These are phyloP conservation scores for Chesias legatella DNA, from an alignment of 2,888 invertebrate species.

Conservation along the genomic window DNA sequence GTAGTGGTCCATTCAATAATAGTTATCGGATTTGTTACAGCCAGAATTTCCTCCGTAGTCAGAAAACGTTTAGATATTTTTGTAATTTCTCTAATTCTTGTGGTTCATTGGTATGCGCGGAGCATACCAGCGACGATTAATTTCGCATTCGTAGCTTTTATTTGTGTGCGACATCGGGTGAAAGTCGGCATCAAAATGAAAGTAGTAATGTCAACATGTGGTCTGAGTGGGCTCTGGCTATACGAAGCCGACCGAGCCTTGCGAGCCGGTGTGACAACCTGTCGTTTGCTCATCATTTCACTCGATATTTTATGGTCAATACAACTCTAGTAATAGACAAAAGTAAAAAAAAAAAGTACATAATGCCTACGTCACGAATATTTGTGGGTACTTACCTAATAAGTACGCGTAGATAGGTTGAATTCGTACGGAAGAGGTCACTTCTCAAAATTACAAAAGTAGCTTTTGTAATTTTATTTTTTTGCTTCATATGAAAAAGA, in stretches of 20 bases:
- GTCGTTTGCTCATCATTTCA: conserved; percentile 65
- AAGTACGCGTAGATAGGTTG: no score
- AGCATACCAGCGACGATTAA: conserved; percentile 32
- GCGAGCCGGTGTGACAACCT: conserved; percentile 45
- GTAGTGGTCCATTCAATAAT: no score
- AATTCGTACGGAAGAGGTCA: no score
- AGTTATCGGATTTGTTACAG: no score
- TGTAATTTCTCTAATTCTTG: background rate
- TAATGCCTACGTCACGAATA: background rate
- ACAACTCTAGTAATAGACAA: no score
- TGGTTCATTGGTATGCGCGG: conserved; percentile 9
- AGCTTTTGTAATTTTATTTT: no score
- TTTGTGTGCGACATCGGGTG: conserved; percentile 67
- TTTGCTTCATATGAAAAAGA: no score
- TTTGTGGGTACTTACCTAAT: no score
- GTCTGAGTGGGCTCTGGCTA: conserved; percentile 37
- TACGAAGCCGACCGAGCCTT: conserved; percentile 22
- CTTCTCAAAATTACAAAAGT: no score
- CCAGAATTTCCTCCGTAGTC: no score
- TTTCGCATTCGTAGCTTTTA: conserved; percentile 66
- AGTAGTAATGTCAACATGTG: conserved; percentile 73
- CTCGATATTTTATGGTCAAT: conserved; percentile 20
- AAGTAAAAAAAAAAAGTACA: background rate
- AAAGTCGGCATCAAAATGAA: conserved; percentile 76
- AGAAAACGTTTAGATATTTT: no score